Evolutionary conservation across 2,888 invertebrate species (phyloP), one percentile per base, ranked within the genome.

Genomic region (Macrophya annulata): DNA sequence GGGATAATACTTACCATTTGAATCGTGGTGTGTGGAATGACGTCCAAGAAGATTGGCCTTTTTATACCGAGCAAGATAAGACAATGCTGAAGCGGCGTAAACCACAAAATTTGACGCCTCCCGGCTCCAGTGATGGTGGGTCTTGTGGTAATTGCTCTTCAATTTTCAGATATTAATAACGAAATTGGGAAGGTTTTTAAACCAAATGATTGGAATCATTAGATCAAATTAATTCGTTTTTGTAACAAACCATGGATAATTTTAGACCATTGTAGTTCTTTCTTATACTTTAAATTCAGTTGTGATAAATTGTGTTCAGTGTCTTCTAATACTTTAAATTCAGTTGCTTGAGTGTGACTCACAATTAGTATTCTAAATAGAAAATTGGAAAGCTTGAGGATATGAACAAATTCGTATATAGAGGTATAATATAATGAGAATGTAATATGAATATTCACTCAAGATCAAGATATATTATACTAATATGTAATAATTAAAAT

Each of bases 41-140:
- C 93, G 98, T 98, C 88, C 97, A 98, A 90, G 97, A 97, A 92
- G 97, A 98, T 93, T 99, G 99, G 99, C 98, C 98, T 87, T 98
- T 97, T 94, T 99, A 98, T 93, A 96, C 97, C 31, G 98, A 98
- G 90, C 97, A 97, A 92, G 99, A 99, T 93, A 96, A 96, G 93
- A 96, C 97, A 92, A 96, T 97, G 94, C 95, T 99, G 92, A 98
- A 98, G 95, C 96, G 97, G 93, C 97, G 97, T 93, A 98, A 98
- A 95, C 98, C 98, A 91, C 97, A 98, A 94, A 98, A 98, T 94
- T 95, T 98, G 91, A 98, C 98, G 87, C 98, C 98, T 86, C 98
- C 98, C 62, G 96, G 97, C 88, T 97, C 97, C 92, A 97, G 97
- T 90, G 98, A 98, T 92, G 96, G 96, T 86, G 96, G 96, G 88